Evolutionary conservation across 2,113 vertebrate species (phyloP).

Genomic region (Marcusenius ussheri): DNA sequence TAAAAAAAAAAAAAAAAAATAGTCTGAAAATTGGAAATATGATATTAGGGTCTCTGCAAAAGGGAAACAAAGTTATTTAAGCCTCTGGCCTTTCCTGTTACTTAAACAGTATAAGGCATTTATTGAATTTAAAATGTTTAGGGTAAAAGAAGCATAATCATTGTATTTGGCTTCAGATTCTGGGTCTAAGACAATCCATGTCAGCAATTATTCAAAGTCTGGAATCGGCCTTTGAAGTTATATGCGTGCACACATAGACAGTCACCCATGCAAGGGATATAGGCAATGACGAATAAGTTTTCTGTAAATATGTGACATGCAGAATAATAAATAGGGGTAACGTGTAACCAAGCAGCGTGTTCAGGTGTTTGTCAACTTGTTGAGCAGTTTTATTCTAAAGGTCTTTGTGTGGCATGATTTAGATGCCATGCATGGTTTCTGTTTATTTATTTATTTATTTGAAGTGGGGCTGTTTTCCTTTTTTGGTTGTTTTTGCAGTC

Average conservation of each 20-base stretch:
- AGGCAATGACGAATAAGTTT: background rate
- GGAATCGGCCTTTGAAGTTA: constrained; percentile 24
- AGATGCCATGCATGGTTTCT: background rate
- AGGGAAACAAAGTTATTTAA: constrained; percentile 62
- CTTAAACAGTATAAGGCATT: constrained; percentile 60
- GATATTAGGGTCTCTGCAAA: constrained; percentile 50
- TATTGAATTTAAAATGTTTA: constrained; percentile 69
- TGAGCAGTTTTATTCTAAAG: background rate
- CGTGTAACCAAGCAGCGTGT: background rate
- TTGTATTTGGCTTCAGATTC: constrained; percentile 24
- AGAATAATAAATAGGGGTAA: background rate
- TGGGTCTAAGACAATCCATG: constrained; percentile 4
- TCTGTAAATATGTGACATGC: background rate
- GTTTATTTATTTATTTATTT: background rate
- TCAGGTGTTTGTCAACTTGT: background rate
- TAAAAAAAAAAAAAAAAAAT: constrained; percentile 45
- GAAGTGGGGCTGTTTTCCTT: background rate
- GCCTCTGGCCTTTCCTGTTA: constrained; percentile 59
- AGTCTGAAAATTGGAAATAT: constrained; percentile 58
- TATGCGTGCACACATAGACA: constrained; percentile 24
- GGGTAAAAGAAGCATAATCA: constrained; percentile 40
- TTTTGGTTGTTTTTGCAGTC: constrained; percentile 47
- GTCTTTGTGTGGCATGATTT: background rate
- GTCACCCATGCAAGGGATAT: background rate
- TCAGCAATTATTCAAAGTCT: constrained; percentile 28